Evolutionary conservation across 2,888 invertebrate genomes (phyloP).

Genomic region (Drosophila multiciliata): DNA sequence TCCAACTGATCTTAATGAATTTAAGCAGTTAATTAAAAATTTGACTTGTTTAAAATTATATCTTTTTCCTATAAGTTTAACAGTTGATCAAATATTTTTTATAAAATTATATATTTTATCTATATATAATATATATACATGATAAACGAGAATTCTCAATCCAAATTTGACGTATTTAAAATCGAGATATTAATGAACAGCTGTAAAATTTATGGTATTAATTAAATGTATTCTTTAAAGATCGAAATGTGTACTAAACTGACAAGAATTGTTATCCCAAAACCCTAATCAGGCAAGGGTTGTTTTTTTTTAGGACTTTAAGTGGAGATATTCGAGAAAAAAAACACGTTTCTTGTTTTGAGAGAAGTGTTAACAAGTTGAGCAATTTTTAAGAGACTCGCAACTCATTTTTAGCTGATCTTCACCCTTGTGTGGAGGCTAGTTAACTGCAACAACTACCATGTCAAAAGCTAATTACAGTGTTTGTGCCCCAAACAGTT

Average conservation of each 20-base stretch:
- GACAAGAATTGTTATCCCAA: not conserved
- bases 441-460: slow-evolving; percentile 37
- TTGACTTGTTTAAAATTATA: not conserved
- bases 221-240: not conserved
- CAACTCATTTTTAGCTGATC: slow-evolving; percentile 1
- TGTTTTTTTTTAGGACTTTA: not conserved
- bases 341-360: not conserved
- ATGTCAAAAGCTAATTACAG: slow-evolving; percentile 41
- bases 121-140: not conserved
- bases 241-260: not conserved
- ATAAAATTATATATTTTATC: not conserved
- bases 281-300: not conserved
- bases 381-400: not conserved
- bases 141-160: not conserved
- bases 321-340: not conserved
- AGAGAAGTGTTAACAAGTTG: not conserved
- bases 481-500: slow-evolving; percentile 7
- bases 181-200: not conserved
- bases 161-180: not conserved
- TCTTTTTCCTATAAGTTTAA: not conserved
- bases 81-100: accelerated
- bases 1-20: accelerated
- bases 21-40: accelerated
- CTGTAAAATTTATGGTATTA: not conserved
- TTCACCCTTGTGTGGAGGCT: not conserved